Evolutionary conservation across 2,113 vertebrate species (phyloP).

Genomic region (Caretta caretta): DNA sequence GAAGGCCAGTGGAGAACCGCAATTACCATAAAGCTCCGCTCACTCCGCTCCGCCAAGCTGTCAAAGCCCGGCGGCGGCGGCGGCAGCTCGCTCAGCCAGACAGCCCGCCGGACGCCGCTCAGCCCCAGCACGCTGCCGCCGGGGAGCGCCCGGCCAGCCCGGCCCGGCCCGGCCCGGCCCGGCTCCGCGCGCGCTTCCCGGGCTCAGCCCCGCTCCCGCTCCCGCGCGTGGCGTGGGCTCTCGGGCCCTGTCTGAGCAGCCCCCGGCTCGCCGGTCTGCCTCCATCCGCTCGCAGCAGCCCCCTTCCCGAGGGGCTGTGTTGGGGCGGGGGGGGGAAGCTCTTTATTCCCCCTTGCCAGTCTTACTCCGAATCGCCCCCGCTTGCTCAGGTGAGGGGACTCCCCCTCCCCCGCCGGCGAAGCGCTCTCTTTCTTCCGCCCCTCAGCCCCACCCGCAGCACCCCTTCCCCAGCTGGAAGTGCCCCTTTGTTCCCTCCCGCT

Average conservation of each 20-base stretch:
- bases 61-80: constrained; percentile 74
- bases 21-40: constrained; percentile 93
- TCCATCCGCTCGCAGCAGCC: too few relatives aligned
- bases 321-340: neutral
- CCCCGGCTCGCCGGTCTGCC: too few relatives aligned
- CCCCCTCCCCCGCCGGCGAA: neutral
- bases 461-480: neutral
- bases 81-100: constrained; percentile 33
- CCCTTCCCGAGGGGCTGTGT: neutral
- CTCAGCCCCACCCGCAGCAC: neutral
- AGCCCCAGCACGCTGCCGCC: neutral
- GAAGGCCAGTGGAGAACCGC: constrained; percentile 94
- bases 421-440: neutral
- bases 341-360: neutral
- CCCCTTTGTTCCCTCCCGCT: neutral
- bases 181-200: neutral
- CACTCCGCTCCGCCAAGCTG: constrained; percentile 79
- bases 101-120: constrained; percentile 16
- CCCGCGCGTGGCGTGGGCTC: neutral
- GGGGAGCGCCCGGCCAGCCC: neutral
- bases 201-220: neutral
- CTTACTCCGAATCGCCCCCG: neutral
- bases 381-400: neutral
- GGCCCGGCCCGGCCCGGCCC: neutral
- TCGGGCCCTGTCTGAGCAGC: too few relatives aligned